These are phyloP conservation scores for Aleadryas rufinucha DNA, from an alignment of 2,113 vertebrate genomes.

Conservation along the genomic window DNA sequence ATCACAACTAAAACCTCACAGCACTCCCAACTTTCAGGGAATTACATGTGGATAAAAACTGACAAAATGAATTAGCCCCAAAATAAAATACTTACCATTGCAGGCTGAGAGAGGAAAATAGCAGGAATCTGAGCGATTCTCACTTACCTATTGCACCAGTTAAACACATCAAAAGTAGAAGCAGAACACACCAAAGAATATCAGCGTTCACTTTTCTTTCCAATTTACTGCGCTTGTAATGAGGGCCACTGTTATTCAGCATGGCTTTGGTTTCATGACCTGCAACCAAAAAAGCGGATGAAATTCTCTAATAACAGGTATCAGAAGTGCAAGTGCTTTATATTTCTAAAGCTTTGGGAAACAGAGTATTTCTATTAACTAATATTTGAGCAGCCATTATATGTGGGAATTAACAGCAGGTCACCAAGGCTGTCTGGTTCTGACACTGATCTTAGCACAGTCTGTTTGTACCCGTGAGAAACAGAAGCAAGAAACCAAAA, in stretches of 20 bases:
- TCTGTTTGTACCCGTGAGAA: no score
- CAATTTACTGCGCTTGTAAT: slow-evolving; percentile 90
- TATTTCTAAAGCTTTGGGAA: background rate
- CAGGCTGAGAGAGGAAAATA: background rate
- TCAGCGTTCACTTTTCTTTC: slow-evolving; percentile 87
- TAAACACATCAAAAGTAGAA: slow-evolving; percentile 89
- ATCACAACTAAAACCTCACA: background rate
- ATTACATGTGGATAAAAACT: background rate
- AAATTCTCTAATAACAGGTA: background rate
- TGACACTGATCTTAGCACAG: no score
- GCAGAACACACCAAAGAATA: slow-evolving; percentile 88
- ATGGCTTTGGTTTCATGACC: slow-evolving; percentile 98
- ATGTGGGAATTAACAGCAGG: no score
- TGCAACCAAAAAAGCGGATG: slow-evolving; percentile 20
- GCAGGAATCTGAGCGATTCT: background rate
- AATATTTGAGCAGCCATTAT: background rate
- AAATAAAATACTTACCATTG: background rate
- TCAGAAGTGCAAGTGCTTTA: background rate
- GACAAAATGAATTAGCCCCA: background rate
- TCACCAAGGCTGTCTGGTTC: no score
- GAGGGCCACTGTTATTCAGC: slow-evolving; percentile 90
- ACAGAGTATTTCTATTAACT: background rate
- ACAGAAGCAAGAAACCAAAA: no score
- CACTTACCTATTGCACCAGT: slow-evolving; percentile 82
- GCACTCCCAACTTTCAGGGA: background rate